Evolutionary conservation across 2,797 vertebrate species (phyloP), one percentile per base, ranked within the genome.

Genomic region (Enteromius anoplus): DNA sequence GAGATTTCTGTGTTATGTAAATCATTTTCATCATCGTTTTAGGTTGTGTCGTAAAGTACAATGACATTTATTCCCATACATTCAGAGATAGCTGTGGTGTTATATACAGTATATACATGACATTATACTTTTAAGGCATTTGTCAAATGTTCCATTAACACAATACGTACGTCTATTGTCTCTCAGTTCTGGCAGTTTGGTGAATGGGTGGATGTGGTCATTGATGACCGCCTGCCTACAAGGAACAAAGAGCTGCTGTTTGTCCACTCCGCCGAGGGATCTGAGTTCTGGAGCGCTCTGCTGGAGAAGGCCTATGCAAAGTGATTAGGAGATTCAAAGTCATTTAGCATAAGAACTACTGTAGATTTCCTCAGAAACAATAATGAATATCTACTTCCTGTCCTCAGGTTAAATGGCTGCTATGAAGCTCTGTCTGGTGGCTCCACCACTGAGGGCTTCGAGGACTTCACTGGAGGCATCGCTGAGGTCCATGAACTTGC

Each of bases 391-490:
- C 42, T 0, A 2, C 49, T 49, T 11, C 42, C 26, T 64, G 66
- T 71, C 17, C n/a, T 3, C 58, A 97, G 97, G 91, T 8, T 97
- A 83, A 97, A 98, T 0, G 97, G 97, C n/a, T 96, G 95, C 0
- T 98, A 97, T 0, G 96, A 98, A 82, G 95, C 96, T 0, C 95
- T 98, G 0, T 96, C 96, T 0, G 97, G 97, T 29, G 97, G 97
- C 0, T 89, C 86, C 89, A 96, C 97, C 89, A 97, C 93, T 0
- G 97, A 98, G 88, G 97, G 96, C 60, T 98, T 98, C 0, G 97
- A 97, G 87, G 97, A 98, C 88, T 98, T 98, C 92, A 97, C 97
- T 0, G 97, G 97, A 32, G 97, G 97, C 80, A 96, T 98, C 29
- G 94, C 97, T 0, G 97, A 97, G 89, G 95, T 90, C 86, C 96